Evolutionary conservation across 1,140 invertebrate species (phyloP), one percentile per base, ranked within the genome.

Genomic region (Trichonephila inaurata): DNA sequence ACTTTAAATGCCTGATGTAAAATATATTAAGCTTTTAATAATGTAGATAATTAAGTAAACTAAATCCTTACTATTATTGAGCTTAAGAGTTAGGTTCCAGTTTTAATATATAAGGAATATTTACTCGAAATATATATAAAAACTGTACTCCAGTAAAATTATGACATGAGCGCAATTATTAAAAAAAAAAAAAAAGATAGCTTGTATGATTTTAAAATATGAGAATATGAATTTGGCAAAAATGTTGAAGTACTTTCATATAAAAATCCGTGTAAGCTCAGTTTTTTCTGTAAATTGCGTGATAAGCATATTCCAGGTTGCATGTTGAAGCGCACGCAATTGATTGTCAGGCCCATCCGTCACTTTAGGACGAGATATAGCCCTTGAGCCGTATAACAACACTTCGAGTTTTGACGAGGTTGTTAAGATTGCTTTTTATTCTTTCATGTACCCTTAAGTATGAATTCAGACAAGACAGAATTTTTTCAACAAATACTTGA

Each of bases 341-440:
- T 77, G 72, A 77, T 77, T 77, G 72, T 77, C 72, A 40, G 33
- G 72, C 40, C 72, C 72, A 77, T 77, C 72, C 28, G 24, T 77
- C 72, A 77, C 72, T 77, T 77, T 8, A 18, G 28, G 72, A 77
- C 72, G 72, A 77, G 72, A 77, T 77, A 40, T 14, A 6, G 28
- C 72, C 40, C 51, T 77, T 77, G 14, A 33, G 24, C 33, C 16
- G 33, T 33, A 28, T 77, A 77, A 77, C 72, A 77, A 77, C 72
- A 40, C 72, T 77, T 33, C 18, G 72, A 77, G 72, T 77, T 77
- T 77, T 77, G 72, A 77, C 72, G 28, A 33, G 28, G 72, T 77
- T 77, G 72, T 77, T 77, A 77, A 40, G 72, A 40, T 18, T 77
- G 8, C 64, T 66, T 21, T 77, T 40, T 77, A 33, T 18, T 14